Evolutionary conservation across 2,113 vertebrate genomes (phyloP).

Genomic region (Neolamprologus devosi): DNA sequence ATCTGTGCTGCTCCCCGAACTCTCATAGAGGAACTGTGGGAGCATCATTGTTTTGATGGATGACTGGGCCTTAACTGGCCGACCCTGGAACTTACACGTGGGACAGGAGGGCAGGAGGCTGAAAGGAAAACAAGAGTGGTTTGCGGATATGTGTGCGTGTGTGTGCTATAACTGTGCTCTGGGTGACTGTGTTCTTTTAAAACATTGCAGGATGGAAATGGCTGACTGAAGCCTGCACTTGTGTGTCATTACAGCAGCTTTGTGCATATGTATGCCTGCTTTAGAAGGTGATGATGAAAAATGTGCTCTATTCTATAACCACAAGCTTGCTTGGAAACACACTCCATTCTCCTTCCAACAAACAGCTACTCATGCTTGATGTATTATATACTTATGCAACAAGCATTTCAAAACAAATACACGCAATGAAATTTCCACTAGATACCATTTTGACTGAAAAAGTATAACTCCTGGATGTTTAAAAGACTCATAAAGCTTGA

Average conservation of each 20-base stretch:
- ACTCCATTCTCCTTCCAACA: background rate
- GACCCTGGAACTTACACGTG: slow-evolving; percentile 40
- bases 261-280: background rate
- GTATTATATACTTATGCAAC: background rate
- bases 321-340: background rate
- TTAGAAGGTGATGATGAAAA: background rate
- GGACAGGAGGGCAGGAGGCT: slow-evolving; percentile 36
- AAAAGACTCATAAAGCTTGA: background rate
- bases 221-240: background rate
- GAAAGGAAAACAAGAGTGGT: slow-evolving; percentile 41
- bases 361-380: background rate
- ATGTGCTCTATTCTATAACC: background rate
- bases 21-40: slow-evolving; percentile 13
- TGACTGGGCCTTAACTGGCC: slow-evolving; percentile 44
- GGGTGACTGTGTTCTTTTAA: background rate
- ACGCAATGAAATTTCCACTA: background rate
- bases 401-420: background rate
- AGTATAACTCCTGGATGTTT: background rate
- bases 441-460: background rate
- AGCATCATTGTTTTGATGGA: slow-evolving; percentile 55
- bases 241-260: background rate
- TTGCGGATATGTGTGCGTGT: background rate
- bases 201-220: background rate
- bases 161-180: background rate
- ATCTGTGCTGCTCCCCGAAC: background rate